Conservation (phyloP, 2,113 vertebrate genomes). For the Stigmatopora nigra region DNA sequence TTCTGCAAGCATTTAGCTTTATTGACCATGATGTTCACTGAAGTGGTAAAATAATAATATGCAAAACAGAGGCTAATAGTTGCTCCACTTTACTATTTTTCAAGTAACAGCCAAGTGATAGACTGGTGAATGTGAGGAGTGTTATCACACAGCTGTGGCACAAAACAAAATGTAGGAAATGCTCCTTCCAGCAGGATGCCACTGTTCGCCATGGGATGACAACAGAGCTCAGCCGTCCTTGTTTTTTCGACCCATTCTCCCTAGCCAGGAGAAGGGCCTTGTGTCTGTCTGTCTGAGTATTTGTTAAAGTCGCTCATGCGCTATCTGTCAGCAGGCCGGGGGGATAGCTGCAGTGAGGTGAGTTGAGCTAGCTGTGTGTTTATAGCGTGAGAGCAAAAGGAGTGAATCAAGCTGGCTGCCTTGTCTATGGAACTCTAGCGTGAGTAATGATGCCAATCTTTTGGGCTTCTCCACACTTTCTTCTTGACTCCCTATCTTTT, state of each 20-base stretch:
- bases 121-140: slow-evolving; percentile 17
- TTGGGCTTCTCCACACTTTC: slow-evolving; percentile 17
- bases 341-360: slow-evolving; percentile 39
- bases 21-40: no score
- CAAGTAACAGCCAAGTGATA: no score
- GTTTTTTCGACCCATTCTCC: slow-evolving; percentile 21
- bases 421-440: slow-evolving; percentile 47
- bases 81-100: no score
- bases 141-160: slow-evolving; percentile 25
- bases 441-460: slow-evolving; percentile 43
- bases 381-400: slow-evolving; percentile 49
- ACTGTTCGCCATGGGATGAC: slow-evolving; percentile 32
- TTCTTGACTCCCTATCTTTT: slow-evolving; percentile 26
- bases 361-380: slow-evolving; percentile 37
- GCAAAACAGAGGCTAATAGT: neutral
- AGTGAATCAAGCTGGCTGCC: slow-evolving; percentile 60
- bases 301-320: slow-evolving; percentile 54
- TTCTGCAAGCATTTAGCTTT: no score
- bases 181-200: slow-evolving; percentile 26
- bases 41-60: neutral
- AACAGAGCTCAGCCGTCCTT: slow-evolving; percentile 23
- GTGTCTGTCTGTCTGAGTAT: slow-evolving; percentile 54
- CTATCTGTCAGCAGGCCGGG: slow-evolving; percentile 51
- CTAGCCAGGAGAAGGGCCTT: slow-evolving; percentile 50
- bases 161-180: slow-evolving; percentile 25